Base-by-base conservation (phyloP, 2,113 vertebrate species). In the Phocoena sinus region DNA sequence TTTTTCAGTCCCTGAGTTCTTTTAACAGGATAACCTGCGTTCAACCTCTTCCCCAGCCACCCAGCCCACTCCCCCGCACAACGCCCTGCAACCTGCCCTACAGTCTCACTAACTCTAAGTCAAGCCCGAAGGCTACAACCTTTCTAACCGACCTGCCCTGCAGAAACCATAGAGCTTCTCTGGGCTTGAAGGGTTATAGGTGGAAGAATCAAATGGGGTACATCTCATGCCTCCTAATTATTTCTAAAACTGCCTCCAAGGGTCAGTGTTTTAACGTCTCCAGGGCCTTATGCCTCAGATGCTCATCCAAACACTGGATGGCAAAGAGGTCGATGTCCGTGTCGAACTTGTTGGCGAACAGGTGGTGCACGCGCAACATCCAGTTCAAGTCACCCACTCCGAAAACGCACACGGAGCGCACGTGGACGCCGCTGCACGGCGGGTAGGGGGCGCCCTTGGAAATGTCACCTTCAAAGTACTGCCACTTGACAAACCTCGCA, bases 291-390 rank as follows among this genome's bases (percentile, higher is more conserved):
- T 98, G 97, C 82, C 99, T 98, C 85, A 99, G 98, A 97, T 99
- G 97, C 81, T 99, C 99, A 92, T 99, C 99, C 96, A 99, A 98
- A 92, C 99, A 99, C 81, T 99, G 99, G 73, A 99, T 83, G 26
- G 99, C 99, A 94, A 99, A 98, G 47, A 98, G 98, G 94, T 99
- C 99, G 0, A 98, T 95, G 17, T 99, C 98, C 0, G 83, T 83
- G 74, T 99, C 99, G 96, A 99, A 99, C 97, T 99, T 99, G 86
- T 99, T 99, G 92, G 99, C 99, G 98, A 99, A 99, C 23, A 99
- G 98, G 94, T 99, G 99, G 91, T 99, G 99, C 11, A 99, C 98
- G 28, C 92, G 94, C 33, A 99, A 44, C 85, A 99, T 97, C 99
- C 99, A 99, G 44, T 97, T 98, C 96, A 99, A 97, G 97, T 99